Evolutionary conservation across 1,140 invertebrate genomes (phyloP), one percentile per base, ranked within the genome.

Genomic region (Zeugodacus cucurbitae): DNA sequence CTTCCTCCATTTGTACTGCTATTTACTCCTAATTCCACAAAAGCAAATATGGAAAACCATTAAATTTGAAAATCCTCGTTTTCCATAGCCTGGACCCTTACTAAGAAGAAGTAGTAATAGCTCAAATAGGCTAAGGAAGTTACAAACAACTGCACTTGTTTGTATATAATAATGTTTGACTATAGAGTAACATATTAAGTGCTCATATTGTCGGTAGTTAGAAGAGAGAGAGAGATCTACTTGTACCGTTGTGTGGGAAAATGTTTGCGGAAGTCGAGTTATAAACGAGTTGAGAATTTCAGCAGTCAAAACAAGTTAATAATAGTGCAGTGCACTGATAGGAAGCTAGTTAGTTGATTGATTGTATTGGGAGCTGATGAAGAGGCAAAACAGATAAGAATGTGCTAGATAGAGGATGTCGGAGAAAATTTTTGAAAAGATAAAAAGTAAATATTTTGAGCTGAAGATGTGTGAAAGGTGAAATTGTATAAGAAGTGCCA

Each of bases 31-130:
- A 34, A n/a, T 74, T 74, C 14, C 14, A 32, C 62, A 6, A 26
- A 29, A n/a, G 70, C 70, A 74, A 74, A 44, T 74, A 74, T 34
- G 34, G 17, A 44, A 74, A 74, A 41, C 70, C 70, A 74, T 74
- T 74, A 74, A 41, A 41, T 74, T 74, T 34, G 34, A 74, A 74
- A 74, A 74, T 74, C 22, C 41, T 44, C n/a, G 70, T 34, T 1
- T 44, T 34, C 10, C 70, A 41, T 44, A 20, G 14, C n/a, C 41
- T 74, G 70, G 1, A 74, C 34, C 32, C 37, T n/a, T 17, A 74
- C 37, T 34, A 37, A 11, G 14, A 34, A 44, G 70, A 17, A 54
- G 48, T 20, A 54, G 48, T 54, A 54, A 54, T 41, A 44, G 70
- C 37, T 41, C 34, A 74, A 74, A 74, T 74, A 74, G 70, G 34